Evolutionary conservation across 23 tunicate species (phyloP).

Genomic region (Trididemnum clinides): DNA sequence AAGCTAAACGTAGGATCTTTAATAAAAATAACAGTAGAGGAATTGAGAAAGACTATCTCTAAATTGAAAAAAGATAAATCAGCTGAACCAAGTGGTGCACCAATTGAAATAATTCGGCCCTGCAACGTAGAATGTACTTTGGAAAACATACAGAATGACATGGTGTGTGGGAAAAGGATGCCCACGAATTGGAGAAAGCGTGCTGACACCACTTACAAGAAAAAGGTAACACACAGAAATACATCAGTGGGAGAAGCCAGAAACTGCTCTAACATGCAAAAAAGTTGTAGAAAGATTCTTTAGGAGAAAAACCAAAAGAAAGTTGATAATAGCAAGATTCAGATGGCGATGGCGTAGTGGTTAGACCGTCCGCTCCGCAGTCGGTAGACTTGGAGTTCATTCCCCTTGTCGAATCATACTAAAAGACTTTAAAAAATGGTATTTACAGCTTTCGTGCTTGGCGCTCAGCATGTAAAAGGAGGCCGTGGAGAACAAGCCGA

Average conservation of each 20-base stretch:
- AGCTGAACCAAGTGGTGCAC: background rate
- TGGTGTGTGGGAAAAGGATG: background rate
- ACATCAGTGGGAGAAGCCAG: background rate
- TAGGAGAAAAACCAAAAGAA: background rate
- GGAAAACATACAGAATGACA: background rate
- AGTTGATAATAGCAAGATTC: background rate
- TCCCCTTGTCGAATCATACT: too few species aligned
- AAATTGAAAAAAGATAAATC: background rate
- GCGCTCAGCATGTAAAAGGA: too few species aligned
- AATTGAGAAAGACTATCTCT: background rate
- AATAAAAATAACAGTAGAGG: background rate
- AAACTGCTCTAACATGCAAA: background rate
- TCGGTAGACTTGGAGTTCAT: too few species aligned
- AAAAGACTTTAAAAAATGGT: too few species aligned
- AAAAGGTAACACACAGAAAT: background rate
- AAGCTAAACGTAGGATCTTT: background rate
- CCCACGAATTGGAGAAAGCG: background rate
- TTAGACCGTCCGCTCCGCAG: too few species aligned
- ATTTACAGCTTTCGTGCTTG: too few species aligned
- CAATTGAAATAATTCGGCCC: background rate
- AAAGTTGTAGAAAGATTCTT: background rate
- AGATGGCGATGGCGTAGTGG: too few species aligned
- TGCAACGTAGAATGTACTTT: background rate
- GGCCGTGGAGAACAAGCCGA: too few species aligned
- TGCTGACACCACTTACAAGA: too few species aligned